Evolutionary conservation across 2,113 vertebrate genomes (phyloP), one percentile per base, ranked within the genome.

Genomic region (Sceloporus undulatus): DNA sequence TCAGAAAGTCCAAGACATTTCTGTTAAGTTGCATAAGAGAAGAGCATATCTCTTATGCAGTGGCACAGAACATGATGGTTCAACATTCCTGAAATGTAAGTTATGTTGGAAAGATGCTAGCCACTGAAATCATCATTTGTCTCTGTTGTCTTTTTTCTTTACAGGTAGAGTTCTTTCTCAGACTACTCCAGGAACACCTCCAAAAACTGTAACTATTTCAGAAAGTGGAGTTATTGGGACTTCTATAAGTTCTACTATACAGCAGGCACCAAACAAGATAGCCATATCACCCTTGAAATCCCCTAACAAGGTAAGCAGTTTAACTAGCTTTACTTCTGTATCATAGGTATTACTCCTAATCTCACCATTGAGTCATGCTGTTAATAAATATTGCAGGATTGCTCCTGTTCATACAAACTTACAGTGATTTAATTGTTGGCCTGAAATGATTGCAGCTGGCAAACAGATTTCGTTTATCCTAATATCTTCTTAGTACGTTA

Each of bases 251-350:
- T 96, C 98, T 70, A 94, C 94, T 83, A 79, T 98, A 76, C 95
- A 95, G 27, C 98, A 99, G 92, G 98, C 91, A 95, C 97, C 96
- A 52, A 99, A 98, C 96, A 99, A 99, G 96, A 98, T 99, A 85
- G 98, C 99, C 80, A 99, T 99, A 91, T 99, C 99, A 0, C 99
- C 99, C 19, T 97, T 99, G 56, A 99, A 99, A 95, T 98, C 98
- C 80, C 98, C 99, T 94, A 98, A 98, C 97, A 99, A 99, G 98
- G 99, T 99, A 96, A 97, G 92, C 90, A 90, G 54, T 48, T 78
- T 16, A 42, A n/a, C 34, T 87, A 83, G 62, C 82, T 71, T 65
- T 84, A 11, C 27, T 34, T 85, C 0, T 87, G 29, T 11, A 5
- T 90, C 27, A 76, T 88, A 75, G 80, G 65, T 79, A 75, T 34